Conservation (phyloP, 2,113 vertebrate genomes). For the Xyliphius kryptos region DNA sequence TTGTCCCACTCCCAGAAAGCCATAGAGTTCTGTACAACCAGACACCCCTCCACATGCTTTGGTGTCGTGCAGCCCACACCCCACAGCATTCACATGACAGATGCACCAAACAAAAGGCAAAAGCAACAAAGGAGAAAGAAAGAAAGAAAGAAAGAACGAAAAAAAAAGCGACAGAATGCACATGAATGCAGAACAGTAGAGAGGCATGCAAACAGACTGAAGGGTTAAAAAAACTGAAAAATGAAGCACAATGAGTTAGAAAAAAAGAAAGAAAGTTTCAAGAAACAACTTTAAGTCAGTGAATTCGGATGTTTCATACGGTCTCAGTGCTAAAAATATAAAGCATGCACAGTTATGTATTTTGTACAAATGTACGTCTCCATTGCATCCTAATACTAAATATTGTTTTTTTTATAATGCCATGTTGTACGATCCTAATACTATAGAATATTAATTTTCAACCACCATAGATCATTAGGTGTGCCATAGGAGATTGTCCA, state of each 20-base stretch:
- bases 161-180: conserved; percentile 68
- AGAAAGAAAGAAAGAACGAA: conserved; percentile 49
- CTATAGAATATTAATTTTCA: no score
- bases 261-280: no score
- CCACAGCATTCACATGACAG: conserved; percentile 24
- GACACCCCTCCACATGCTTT: conserved; percentile 75
- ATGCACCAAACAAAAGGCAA: conserved; percentile 23
- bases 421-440: no score
- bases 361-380: no score
- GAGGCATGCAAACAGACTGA: conserved; percentile 34
- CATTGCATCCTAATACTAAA: no score
- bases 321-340: neutral
- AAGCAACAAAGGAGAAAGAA: conserved; percentile 48
- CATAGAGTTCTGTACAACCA: conserved; percentile 84
- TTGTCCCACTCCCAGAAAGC: conserved; percentile 93
- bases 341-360: neutral
- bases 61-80: conserved; percentile 44
- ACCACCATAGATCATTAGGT: no score
- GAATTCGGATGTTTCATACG: no score
- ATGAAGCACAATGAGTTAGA: neutral
- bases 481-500: no score
- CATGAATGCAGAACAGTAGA: conserved; percentile 49
- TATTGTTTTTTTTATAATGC: no score
- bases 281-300: no score
- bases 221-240: conserved; percentile 3